Percentiles rank a stretch among this genome's conserved stretches.
phyloP scores from a whole-genome alignment of 2,888 invertebrate species.

The Noctuana brunneofusca region DNA sequence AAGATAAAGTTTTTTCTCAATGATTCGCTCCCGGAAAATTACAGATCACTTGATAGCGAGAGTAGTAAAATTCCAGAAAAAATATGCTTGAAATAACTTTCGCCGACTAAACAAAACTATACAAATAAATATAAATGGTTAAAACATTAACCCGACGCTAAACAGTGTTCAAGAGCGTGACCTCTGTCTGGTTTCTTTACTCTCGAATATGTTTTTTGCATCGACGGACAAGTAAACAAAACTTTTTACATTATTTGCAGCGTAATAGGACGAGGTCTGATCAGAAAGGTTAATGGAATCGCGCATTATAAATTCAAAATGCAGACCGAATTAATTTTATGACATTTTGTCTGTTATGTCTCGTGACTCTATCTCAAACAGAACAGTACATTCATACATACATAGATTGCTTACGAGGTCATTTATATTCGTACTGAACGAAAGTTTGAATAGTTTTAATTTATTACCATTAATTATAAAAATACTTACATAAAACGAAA shows the following conservation, averaged over 20 bases:
- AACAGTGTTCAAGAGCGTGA: constrained; percentile 48
- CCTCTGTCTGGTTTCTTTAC: constrained; percentile 47
- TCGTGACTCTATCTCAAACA: constrained; percentile 11
- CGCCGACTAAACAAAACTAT: constrained; percentile 55
- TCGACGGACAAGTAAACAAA: constrained; percentile 51
- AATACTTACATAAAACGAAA: no score
- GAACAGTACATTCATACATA: background rate
- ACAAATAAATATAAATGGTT: constrained; percentile 43
- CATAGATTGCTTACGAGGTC: background rate
- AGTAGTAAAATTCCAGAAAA: constrained; percentile 44
- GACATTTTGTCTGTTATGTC: constrained; percentile 17
- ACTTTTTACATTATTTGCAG: constrained; percentile 39
- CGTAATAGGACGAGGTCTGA: constrained; percentile 41
- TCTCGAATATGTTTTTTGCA: constrained; percentile 43
- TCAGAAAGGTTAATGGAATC: constrained; percentile 33
- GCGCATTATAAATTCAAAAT: constrained; percentile 27
- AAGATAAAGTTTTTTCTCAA: constrained; percentile 35
- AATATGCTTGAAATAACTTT: constrained; percentile 49
- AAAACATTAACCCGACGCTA: constrained; percentile 45
- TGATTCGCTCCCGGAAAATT: constrained; percentile 40
- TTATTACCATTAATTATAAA: no score
- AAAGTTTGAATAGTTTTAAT: no score
- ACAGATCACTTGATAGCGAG: constrained; percentile 39
- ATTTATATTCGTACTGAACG: no score
- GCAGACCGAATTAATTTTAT: constrained; percentile 26